phyloP scores from a whole-genome alignment of 2,888 invertebrate species.

The Microctonus brassicae region DNA sequence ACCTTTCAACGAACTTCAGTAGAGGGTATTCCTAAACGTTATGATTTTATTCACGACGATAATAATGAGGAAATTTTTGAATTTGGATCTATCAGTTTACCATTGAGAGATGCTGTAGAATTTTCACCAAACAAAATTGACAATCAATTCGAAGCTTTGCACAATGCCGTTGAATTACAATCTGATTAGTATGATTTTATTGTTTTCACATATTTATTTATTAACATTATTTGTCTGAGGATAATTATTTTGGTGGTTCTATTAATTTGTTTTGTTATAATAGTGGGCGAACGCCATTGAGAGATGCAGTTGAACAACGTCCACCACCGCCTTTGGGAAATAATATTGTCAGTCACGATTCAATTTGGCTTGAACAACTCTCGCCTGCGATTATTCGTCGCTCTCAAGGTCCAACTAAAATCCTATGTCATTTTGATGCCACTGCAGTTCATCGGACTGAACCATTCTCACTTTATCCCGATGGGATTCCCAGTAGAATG shows the following conservation, averaged over 20 bases:
- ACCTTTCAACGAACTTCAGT: constrained; percentile 70
- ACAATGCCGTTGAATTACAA: constrained; percentile 40
- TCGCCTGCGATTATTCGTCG: constrained; percentile 59
- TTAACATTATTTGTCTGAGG: not conserved
- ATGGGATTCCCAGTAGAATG: constrained; percentile 75
- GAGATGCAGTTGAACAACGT: constrained; percentile 78
- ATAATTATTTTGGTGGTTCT: not conserved
- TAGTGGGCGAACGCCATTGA: constrained; percentile 72
- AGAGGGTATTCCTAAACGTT: constrained; percentile 65
- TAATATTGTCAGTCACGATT: constrained; percentile 56
- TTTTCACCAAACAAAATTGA: constrained; percentile 52
- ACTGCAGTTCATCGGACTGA: constrained; percentile 78
- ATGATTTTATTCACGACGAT: constrained; percentile 19
- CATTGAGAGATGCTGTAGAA: constrained; percentile 84
- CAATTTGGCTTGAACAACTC: constrained; percentile 65
- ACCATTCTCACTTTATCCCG: constrained; percentile 77
- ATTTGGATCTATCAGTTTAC: constrained; percentile 71
- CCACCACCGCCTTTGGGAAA: constrained; percentile 58
- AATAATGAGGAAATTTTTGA: constrained; percentile 46
- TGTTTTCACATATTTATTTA: not conserved
- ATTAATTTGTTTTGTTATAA: constrained; percentile 20
- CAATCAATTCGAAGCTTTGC: constrained; percentile 38
- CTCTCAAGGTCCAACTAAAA: constrained; percentile 51
- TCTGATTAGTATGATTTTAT: constrained; percentile 37
- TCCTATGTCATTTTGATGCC: constrained; percentile 81